Percentiles rank a stretch among this genome's conserved stretches.
Evolutionary conservation across 2,888 invertebrate genomes (phyloP).

Genomic region (Tetheella fluctuosa): DNA sequence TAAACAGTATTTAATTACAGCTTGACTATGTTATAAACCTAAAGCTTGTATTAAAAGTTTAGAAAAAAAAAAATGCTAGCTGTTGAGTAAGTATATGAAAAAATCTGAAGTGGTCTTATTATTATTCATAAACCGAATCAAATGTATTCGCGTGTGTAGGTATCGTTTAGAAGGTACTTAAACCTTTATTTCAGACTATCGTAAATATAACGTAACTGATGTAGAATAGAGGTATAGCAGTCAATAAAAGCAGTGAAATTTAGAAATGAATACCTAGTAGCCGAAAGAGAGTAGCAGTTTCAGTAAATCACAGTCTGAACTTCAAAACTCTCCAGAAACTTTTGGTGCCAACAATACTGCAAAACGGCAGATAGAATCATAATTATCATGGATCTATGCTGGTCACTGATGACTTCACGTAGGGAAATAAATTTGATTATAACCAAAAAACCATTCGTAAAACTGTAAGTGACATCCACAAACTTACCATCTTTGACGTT

Average conservation of each 20-base stretch:
- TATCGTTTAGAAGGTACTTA: too few relatives aligned
- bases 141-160: too few relatives aligned
- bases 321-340: slow-evolving; percentile 41
- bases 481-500: slow-evolving; percentile 91
- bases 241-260: not conserved
- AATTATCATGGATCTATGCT: not conserved
- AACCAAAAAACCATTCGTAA: slow-evolving; percentile 16
- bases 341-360: slow-evolving; percentile 19
- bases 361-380: not conserved
- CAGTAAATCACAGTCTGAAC: slow-evolving; percentile 23
- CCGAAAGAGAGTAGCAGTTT: not conserved
- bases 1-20: not conserved
- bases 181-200: too few relatives aligned
- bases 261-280: not conserved
- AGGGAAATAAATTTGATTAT: slow-evolving; percentile 9
- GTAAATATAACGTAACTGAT: not conserved
- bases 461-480: slow-evolving; percentile 43
- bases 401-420: not conserved
- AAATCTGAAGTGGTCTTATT: not conserved
- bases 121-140: not conserved
- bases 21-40: not conserved
- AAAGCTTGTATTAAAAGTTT: too few relatives aligned
- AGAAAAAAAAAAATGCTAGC: not conserved
- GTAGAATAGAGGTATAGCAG: not conserved
- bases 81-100: not conserved